Percentiles rank a stretch among this genome's conserved stretches.
Conservation (phyloP, 92 coral and sea anemone genomes). For the Epizoanthus rinbou region DNA sequence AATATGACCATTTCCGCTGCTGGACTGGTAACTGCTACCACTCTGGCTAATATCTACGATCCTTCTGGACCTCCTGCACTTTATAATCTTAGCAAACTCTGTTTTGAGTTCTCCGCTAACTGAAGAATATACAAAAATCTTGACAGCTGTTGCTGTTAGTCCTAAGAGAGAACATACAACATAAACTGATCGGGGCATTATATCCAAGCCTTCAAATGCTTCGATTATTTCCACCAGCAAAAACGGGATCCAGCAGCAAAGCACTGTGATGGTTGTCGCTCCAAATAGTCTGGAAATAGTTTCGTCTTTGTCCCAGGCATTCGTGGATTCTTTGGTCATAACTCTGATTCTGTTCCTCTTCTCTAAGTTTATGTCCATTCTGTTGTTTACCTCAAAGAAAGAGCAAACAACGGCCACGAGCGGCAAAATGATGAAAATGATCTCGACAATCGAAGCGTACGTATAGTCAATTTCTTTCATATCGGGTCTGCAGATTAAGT, state of each 20-base stretch:
- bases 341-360: neutral
- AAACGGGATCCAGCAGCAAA: constrained; percentile 32
- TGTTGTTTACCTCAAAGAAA: constrained; percentile 11
- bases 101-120: constrained; percentile 25
- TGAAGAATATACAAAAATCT: constrained; percentile 18
- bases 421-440: constrained; percentile 11
- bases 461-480: constrained; percentile 4
- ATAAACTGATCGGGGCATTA: constrained; percentile 39
- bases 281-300: constrained; percentile 20
- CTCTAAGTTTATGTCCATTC: constrained; percentile 1
- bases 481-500: constrained; percentile 34
- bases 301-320: constrained; percentile 1
- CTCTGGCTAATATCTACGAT: neutral
- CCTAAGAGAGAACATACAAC: constrained; percentile 30
- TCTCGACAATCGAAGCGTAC: neutral
- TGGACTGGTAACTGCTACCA: neutral
- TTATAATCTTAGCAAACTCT: constrained; percentile 8
- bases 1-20: neutral
- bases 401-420: neutral
- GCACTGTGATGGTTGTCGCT: constrained; percentile 19
- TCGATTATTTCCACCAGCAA: constrained; percentile 33
- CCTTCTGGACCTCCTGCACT: constrained; percentile 24
- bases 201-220: constrained; percentile 4
- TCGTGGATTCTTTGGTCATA: neutral
- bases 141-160: constrained; percentile 17